phyloP scores from a whole-genome alignment of 2,113 vertebrate species.

The Bostrychus sinensis region DNA sequence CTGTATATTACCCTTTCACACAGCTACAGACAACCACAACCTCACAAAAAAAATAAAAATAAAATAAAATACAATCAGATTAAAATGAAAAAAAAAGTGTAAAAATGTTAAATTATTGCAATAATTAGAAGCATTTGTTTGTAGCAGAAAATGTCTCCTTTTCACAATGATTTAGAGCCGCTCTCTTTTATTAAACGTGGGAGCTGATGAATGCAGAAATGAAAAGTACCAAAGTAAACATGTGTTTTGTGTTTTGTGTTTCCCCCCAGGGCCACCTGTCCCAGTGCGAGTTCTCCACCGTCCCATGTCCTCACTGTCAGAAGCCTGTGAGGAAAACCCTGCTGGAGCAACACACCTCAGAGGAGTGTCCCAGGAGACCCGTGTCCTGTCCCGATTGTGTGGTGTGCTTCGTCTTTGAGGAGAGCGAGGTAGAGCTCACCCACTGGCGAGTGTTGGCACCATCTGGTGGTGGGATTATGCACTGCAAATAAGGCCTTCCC shows the following conservation, averaged over 20 bases:
- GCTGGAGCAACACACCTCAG: conserved; percentile 81
- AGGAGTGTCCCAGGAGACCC: conserved; percentile 83
- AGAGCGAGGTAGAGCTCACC: conserved; percentile 82
- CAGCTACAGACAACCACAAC: too few relatives aligned
- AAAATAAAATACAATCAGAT: too few relatives aligned
- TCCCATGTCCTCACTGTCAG: conserved; percentile 86
- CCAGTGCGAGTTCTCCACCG: conserved; percentile 85
- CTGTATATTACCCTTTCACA: too few relatives aligned
- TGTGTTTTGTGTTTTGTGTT: background rate
- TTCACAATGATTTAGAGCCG: too few relatives aligned
- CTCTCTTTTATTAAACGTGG: too few relatives aligned
- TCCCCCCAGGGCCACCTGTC: conserved; percentile 84
- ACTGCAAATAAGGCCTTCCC: too few relatives aligned
- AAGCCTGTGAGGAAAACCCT: conserved; percentile 83
- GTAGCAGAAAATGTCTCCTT: too few relatives aligned
- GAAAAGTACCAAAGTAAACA: background rate
- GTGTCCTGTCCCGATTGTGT: conserved; percentile 88
- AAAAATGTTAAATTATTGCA: too few relatives aligned
- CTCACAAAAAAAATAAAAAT: too few relatives aligned
- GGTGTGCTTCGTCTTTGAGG: conserved; percentile 83
- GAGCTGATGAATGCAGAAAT: background rate
- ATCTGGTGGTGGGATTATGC: too few relatives aligned
- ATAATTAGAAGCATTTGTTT: too few relatives aligned
- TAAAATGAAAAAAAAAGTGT: too few relatives aligned
- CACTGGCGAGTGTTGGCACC: background rate